phyloP scores from a whole-genome alignment of 1,140 invertebrate genomes.

The Hylaeus volcanicus region DNA sequence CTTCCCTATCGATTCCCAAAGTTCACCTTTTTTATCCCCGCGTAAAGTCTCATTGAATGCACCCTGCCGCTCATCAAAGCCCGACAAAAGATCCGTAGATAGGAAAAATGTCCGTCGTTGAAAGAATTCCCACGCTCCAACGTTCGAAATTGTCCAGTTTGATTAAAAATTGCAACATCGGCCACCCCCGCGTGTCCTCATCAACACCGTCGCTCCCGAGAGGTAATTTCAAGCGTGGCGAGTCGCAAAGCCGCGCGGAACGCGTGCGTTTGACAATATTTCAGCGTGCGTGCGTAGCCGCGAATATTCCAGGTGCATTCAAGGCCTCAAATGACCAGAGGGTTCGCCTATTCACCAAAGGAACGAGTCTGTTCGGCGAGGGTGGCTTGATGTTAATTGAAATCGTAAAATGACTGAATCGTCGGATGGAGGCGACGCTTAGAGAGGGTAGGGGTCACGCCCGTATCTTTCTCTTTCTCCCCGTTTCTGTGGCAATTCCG shows the following conservation, averaged over 20 bases:
- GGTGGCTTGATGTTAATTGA: slow-evolving; percentile 65
- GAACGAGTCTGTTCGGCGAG: not conserved
- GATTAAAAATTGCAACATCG: slow-evolving; percentile 19
- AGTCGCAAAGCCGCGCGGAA: not conserved
- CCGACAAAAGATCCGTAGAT: not conserved
- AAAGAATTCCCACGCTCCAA: not conserved
- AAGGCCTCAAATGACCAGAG: slow-evolving; percentile 26
- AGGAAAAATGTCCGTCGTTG: not conserved
- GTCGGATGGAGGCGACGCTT: slow-evolving; percentile 1
- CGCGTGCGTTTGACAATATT: slow-evolving; percentile 46
- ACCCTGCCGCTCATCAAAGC: too few species aligned
- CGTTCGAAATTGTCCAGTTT: not conserved
- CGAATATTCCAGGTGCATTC: slow-evolving; percentile 35
- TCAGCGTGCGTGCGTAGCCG: slow-evolving; percentile 11
- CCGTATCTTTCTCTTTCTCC: slow-evolving; percentile 8
- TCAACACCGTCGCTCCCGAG: not conserved
- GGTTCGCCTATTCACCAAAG: slow-evolving; percentile 3
- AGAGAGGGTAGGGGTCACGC: not conserved
- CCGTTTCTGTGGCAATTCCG: slow-evolving; percentile 15
- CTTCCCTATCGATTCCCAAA: too few species aligned
- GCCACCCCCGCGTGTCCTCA: slow-evolving; percentile 4
- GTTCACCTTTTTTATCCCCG: too few species aligned
- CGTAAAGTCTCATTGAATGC: too few species aligned
- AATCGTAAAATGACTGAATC: slow-evolving; percentile 63
- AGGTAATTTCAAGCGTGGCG: slow-evolving; percentile 16